Percentiles rank a stretch among this genome's conserved stretches.
These are phyloP conservation scores for Medauroidea extradentata DNA, from an alignment of 1,140 invertebrate species.

Conservation along the genomic window DNA sequence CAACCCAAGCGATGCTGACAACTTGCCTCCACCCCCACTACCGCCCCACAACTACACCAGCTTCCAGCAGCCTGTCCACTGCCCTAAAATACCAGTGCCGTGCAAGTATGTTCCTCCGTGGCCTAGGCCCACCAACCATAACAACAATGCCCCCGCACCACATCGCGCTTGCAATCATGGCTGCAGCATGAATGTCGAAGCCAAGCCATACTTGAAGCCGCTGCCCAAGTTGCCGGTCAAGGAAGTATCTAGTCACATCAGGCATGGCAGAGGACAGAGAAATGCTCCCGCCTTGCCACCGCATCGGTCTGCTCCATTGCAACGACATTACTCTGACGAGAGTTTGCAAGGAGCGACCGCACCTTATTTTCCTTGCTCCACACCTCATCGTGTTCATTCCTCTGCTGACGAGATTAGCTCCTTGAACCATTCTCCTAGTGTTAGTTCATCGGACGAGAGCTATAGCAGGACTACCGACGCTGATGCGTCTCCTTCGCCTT, in stretches of 20 bases:
- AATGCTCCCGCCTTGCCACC: slow-evolving; percentile 26
- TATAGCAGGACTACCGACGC: slow-evolving; percentile 70
- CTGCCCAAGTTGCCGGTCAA: slow-evolving; percentile 51
- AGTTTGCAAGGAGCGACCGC: slow-evolving; percentile 44
- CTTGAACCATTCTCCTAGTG: slow-evolving; percentile 68
- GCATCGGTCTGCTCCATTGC: slow-evolving; percentile 23
- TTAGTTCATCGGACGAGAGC: slow-evolving; percentile 76
- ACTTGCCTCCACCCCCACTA: slow-evolving; percentile 48
- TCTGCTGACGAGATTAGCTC: slow-evolving; percentile 77
- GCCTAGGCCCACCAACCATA: neutral
- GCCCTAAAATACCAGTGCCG: slow-evolving; percentile 21
- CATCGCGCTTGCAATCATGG: slow-evolving; percentile 3
- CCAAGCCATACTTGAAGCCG: slow-evolving; percentile 52
- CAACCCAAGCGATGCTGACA: slow-evolving; percentile 28
- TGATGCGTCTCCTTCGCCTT: slow-evolving; percentile 56
- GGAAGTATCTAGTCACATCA: slow-evolving; percentile 33
- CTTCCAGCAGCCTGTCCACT: slow-evolving; percentile 27
- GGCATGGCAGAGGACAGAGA: neutral
- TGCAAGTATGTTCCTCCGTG: neutral
- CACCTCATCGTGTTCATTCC: slow-evolving; percentile 56
- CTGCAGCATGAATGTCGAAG: slow-evolving; percentile 21
- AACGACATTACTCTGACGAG: slow-evolving; percentile 59
- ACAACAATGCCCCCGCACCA: neutral
- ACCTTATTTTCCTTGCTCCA: slow-evolving; percentile 13
- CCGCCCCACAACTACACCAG: slow-evolving; percentile 48